Evolutionary conservation across 2,113 vertebrate species (phyloP), one percentile per base, ranked within the genome.

Genomic region (Hymenochirus boettgeri): DNA sequence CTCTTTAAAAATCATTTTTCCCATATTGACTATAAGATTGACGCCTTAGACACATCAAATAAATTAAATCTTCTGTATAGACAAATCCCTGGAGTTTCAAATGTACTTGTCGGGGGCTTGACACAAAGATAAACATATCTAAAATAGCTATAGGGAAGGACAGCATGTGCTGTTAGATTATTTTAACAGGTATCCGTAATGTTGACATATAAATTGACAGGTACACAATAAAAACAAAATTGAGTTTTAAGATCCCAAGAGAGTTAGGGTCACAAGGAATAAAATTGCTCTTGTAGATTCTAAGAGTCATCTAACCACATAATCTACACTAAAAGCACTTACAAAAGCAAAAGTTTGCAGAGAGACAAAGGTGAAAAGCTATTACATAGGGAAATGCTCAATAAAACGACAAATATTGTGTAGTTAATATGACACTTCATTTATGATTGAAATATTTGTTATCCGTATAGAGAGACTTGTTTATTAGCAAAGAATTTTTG

Each of bases 171-270:
- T 42, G 64, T 67, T 59, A 67, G 64, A 67, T 67, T 33, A 58
- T 52, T 52, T 67, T 67, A 67, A 42, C 55, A 59, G 56, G 56
- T 52, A 51, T 35, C 64, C 45, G 33, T 21, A 29, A 27, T 24
- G 46, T 29, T 67, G 56, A 67, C 56, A 59, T 67, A 67, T 67
- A 52, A 67, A 59, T 42, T 47, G 63, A 66, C 46, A 51, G 35
- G 46, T 39, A 66, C 42, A 53, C 46, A 52, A 67, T 55, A 59
- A 67, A 59, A 58, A 59, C 33, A 50, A 67, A 67, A 67, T 67
- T 67, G 57, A 55, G 42, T 67, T 52, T 45, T n/a, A 10, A 19
- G 18, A 21, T 52, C 63, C 33, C 31, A 5, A 9, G 56, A 52
- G 64, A 66, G 55, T 11, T 17, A 2, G 47, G 64, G 64, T 67